Evolutionary conservation across 2,113 vertebrate genomes (phyloP).

Genomic region (Apodemus speciosus): DNA sequence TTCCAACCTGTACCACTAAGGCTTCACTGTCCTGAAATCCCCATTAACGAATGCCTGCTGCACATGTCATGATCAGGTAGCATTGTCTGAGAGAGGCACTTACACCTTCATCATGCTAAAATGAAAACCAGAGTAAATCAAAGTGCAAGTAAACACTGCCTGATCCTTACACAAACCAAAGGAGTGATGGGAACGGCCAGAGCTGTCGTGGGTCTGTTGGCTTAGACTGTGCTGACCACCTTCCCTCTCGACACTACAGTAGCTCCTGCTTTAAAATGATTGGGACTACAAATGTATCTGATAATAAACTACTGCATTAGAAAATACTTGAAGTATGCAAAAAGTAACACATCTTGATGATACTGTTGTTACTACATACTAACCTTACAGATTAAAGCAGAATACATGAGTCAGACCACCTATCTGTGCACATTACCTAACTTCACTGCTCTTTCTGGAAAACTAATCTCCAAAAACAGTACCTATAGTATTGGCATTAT

Average conservation of each 20-base stretch:
- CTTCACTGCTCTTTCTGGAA: slow-evolving; percentile 49
- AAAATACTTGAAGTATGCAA: not conserved
- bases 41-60: not conserved
- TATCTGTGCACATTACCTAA: not conserved
- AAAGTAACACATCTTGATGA: slow-evolving; percentile 41
- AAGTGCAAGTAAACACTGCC: not conserved
- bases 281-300: slow-evolving; percentile 23
- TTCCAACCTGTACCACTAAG: not conserved
- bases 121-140: slow-evolving; percentile 34
- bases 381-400: slow-evolving; percentile 29
- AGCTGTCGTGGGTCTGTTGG: not conserved
- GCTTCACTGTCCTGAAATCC: slow-evolving; percentile 54
- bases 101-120: not conserved
- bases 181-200: not conserved
- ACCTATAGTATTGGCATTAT: not conserved
- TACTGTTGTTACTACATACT: not conserved
- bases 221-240: not conserved
- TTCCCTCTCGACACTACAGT: not conserved
- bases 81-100: slow-evolving; percentile 5
- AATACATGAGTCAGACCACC: not conserved
- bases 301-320: slow-evolving; percentile 28
- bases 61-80: slow-evolving; percentile 8
- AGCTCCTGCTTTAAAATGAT: slow-evolving; percentile 27
- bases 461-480: not conserved
- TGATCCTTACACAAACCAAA: not conserved